Conservation (phyloP, 1,140 invertebrate species). For the Lucilia cuprina region DNA sequence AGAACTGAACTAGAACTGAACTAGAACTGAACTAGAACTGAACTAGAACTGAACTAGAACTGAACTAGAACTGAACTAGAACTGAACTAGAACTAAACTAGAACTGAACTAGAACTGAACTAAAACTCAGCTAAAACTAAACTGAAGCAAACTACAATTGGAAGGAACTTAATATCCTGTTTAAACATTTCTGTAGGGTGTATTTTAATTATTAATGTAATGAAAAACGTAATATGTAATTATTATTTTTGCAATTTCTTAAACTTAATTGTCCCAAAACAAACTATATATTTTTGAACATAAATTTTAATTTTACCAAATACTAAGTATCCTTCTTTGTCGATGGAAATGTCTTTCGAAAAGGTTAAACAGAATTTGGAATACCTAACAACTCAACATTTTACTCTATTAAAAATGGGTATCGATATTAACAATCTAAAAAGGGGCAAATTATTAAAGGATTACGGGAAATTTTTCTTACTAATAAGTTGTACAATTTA, state of each 20-base stretch:
- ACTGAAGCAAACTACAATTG: too few species aligned
- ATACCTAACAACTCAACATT: not conserved
- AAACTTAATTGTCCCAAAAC: not conserved
- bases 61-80: too few species aligned
- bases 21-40: too few species aligned
- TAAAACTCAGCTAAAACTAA: too few species aligned
- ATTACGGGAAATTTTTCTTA: not conserved
- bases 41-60: too few species aligned
- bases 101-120: too few species aligned
- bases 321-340: not conserved
- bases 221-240: not conserved
- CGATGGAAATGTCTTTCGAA: not conserved
- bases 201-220: too few species aligned
- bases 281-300: not conserved
- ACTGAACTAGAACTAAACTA: too few species aligned
- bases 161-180: too few species aligned
- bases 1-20: too few species aligned
- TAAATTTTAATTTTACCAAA: not conserved
- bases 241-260: not conserved
- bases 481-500: not conserved
- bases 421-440: not conserved
- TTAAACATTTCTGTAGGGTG: too few species aligned
- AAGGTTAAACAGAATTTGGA: not conserved
- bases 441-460: not conserved
- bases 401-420: not conserved